These are phyloP conservation scores for Pollenia labialis DNA, from an alignment of 2,888 invertebrate species.

Conservation along the genomic window DNA sequence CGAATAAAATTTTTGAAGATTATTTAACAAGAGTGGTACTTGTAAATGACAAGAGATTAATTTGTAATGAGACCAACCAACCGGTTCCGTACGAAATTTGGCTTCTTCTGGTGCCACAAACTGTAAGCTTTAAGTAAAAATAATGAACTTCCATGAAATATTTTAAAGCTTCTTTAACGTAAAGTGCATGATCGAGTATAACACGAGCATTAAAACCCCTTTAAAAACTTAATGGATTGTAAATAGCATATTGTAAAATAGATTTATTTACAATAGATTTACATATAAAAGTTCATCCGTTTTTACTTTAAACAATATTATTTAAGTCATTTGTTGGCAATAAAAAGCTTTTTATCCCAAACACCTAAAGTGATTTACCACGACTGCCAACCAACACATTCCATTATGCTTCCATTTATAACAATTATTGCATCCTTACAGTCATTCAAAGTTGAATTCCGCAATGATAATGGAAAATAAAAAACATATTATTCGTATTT, in stretches of 20 bases:
- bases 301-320: background rate
- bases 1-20: too few species aligned
- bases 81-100: too few species aligned
- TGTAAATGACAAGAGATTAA: too few species aligned
- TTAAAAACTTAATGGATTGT: slow-evolving; percentile 46
- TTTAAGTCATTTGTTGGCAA: slow-evolving; percentile 17
- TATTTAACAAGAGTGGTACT: too few species aligned
- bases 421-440: slow-evolving; percentile 24
- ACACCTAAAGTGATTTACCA: slow-evolving; percentile 48
- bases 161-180: background rate
- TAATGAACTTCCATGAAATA: background rate
- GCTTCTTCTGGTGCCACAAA: too few species aligned
- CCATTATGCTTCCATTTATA: slow-evolving; percentile 42
- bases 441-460: slow-evolving; percentile 12
- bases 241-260: background rate
- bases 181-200: background rate
- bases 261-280: background rate
- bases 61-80: too few species aligned
- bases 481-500: background rate
- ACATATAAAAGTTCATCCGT: background rate
- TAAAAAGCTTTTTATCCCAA: slow-evolving; percentile 31
- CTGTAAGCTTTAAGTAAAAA: too few species aligned
- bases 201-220: background rate
- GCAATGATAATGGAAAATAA: background rate
- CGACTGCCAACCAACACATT: slow-evolving; percentile 12